Evolutionary conservation across 2,888 invertebrate genomes (phyloP), one percentile per base, ranked within the genome.

Genomic region (Lasioglossum malachurum): DNA sequence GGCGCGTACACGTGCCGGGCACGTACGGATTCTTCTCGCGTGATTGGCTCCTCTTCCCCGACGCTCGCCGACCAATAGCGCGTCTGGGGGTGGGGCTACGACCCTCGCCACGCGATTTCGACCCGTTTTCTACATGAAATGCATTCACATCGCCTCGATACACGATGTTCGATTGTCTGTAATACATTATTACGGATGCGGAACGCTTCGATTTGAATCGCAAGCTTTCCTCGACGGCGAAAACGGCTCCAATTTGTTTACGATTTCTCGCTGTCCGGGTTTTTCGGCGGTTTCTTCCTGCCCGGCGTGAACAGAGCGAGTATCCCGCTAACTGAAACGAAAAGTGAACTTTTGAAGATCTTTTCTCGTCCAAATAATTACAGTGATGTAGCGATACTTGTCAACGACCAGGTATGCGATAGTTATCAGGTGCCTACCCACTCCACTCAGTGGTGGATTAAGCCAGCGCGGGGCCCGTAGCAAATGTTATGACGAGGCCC

Each of bases 251-350:
- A 35, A 71, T 53, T n/a, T 73, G n/a, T 72, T 85, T 85, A 84
- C 60, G 57, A 85, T 16, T 83, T 79, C 41, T 77, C 82, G 38
- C 73, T 64, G 60, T 79, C 77, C 27, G 46, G 10, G 8, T 12
- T 71, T n/a, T 71, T 71, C 41, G 78, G 84, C 14, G 41, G 49
- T 69, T 80, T 89, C 72, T 84, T 73, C 64, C 82, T 82, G 35
- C 87, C 86, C 93, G 97, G 97, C 94, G 97, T 96, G 94, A 97
- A 96, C 95, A 97, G 96, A 95, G 97, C 97, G 88, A 97, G 96
- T 88, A 97, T 94, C 87, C 97, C 97, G 96, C 97, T 97, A 93
- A 96, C 97, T 97, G 96, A 89, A 94, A 91, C 35, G 31, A 89
- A 80, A 82, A 86, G 19, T 4, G 2, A 10, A 23, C 23, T 19